Evolutionary conservation across 2,113 vertebrate genomes (phyloP), one percentile per base, ranked within the genome.

Genomic region (Eulemur macaco): DNA sequence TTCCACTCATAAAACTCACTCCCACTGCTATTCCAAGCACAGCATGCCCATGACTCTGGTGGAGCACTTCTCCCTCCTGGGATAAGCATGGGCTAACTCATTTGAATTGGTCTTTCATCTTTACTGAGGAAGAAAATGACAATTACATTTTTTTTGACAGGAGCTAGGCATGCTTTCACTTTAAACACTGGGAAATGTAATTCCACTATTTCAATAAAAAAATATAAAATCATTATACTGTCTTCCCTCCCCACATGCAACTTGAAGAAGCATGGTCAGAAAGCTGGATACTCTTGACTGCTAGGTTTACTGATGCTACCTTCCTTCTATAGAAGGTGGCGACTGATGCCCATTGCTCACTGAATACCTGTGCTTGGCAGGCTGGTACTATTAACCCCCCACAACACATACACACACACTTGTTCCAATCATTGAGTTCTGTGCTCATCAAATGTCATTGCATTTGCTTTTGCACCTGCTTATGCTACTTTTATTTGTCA

Each of bases 61-160:
- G 64, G 60, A 73, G 73, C 13, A 56, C 34, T 1, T 8, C n/a
- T 77, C 12, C 54, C 63, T 84, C 91, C 93, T 68, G 68, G 93
- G 86, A 21, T 66, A 63, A 84, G n/a, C 80, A 45, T 76, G 92
- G 39, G 29, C 54, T 47, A 52, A 89, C 39, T 25, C 71, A 54
- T 52, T 82, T 50, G 91, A 93, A 96, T 54, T 14, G 14, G 68
- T 86, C 63, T 96, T 91, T 71, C 17, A 89, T 92, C 64, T 81
- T 89, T 85, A 25, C 92, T 56, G 31, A 95, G 64, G 73, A 94
- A 42, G 34, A 63, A 89, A 94, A 74, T 84, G 39, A 93, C 56
- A 89, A 84, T 15, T 71, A n/a, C 27, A 76, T 92, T 94, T 92
- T 94, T 95, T 95, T 34, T 63, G 60, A 77, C 21, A 64, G 47